phyloP scores from a whole-genome alignment of 2,113 vertebrate genomes.

The Barbus barbus region DNA sequence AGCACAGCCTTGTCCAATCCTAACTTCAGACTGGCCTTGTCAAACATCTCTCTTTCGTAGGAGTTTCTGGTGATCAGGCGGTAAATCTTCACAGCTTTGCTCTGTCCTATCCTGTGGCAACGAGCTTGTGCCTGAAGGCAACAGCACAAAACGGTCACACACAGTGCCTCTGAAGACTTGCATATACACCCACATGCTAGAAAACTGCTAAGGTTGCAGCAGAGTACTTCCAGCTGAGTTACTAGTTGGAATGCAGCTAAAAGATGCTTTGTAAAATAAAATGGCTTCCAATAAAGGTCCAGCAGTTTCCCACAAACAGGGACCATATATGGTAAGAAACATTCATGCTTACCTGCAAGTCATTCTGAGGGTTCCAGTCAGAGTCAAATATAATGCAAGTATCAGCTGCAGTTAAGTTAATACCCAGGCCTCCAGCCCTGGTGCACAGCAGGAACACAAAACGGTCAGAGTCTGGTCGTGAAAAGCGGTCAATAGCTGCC shows the following conservation, averaged over 20 bases:
- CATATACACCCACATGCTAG: background rate
- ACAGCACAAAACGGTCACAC: background rate
- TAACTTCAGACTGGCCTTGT: conserved; percentile 97
- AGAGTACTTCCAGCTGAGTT: too few species aligned
- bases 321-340: background rate
- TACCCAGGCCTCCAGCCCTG: conserved; percentile 94
- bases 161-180: background rate
- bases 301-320: too few species aligned
- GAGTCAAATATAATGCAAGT: conserved; percentile 75
- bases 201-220: background rate
- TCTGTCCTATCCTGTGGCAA: conserved; percentile 97
- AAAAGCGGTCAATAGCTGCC: conserved; percentile 98
- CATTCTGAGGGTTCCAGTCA: conserved; percentile 97
- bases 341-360: conserved; percentile 86
- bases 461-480: conserved; percentile 95
- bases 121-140: conserved; percentile 88
- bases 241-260: conserved; percentile 32
- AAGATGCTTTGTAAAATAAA: conserved; percentile 37
- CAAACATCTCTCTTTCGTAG: conserved; percentile 99
- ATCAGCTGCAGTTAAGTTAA: conserved; percentile 98
- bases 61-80: conserved; percentile 97
- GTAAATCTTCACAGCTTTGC: conserved; percentile 98
- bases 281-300: conserved; percentile 9
- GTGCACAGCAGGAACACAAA: conserved; percentile 99
- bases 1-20: conserved; percentile 97